Percentiles rank a stretch among this genome's conserved stretches.
Conservation (phyloP, 2,113 vertebrate species). For the Tichodroma muraria region DNA sequence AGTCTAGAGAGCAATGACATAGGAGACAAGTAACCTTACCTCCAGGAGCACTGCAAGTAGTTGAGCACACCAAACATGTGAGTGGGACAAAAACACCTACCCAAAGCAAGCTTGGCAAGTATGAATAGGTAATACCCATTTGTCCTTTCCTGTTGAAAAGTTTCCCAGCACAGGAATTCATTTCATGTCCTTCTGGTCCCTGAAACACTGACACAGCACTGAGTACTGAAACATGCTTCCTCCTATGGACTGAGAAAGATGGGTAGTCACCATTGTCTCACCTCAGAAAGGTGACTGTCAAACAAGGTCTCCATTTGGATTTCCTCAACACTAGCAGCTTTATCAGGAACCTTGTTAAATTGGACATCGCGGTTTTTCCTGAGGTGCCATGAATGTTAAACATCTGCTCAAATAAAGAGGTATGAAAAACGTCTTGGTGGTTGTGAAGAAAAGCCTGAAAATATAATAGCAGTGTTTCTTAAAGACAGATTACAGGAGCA, state of each 20-base stretch:
- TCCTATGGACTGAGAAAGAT: not conserved
- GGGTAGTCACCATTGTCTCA: rapidly evolving
- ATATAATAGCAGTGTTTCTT: not conserved
- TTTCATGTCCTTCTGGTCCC: not conserved
- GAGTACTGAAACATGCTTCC: not conserved
- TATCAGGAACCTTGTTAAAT: not conserved
- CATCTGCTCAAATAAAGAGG: not conserved
- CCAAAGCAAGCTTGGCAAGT: rapidly evolving
- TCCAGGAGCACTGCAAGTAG: not conserved
- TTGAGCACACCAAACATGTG: rapidly evolving
- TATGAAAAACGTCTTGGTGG: not conserved
- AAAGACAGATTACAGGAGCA: not conserved
- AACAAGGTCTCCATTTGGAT: not conserved
- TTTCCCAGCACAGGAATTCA: not conserved
- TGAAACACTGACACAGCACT: not conserved
- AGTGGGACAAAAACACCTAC: not conserved
- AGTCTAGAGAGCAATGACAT: not conserved
- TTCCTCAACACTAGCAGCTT: not conserved
- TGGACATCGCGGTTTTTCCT: not conserved
- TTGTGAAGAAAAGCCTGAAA: not conserved
- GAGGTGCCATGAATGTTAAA: not conserved
- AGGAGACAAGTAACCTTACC: not conserved
- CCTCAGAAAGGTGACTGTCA: not conserved
- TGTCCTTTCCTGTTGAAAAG: not conserved
- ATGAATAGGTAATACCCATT: not conserved